These are phyloP conservation scores for Stegastes partitus DNA, from an alignment of 2,113 vertebrate genomes.

Conservation along the genomic window DNA sequence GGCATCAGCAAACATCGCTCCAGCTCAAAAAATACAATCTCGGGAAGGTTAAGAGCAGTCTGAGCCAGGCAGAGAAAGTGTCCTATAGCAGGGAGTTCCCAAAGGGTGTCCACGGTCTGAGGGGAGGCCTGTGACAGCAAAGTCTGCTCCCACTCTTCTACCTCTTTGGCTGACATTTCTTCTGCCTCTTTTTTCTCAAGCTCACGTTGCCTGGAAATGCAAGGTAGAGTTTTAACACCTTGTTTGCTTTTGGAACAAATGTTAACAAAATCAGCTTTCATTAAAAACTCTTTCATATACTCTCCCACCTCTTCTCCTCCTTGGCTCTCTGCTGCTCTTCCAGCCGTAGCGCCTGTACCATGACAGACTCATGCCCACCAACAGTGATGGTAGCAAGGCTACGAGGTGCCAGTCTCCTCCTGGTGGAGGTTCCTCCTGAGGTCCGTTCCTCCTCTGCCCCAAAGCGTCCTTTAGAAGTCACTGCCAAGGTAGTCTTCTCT, in stretches of 20 bases:
- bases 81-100: constrained; percentile 98
- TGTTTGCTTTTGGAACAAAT: constrained; percentile 7
- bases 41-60: constrained; percentile 94
- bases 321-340: constrained; percentile 95
- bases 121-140: constrained; percentile 91
- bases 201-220: constrained; percentile 89
- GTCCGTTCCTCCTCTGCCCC: constrained; percentile 91
- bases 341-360: constrained; percentile 93
- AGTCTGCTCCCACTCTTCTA: constrained; percentile 95
- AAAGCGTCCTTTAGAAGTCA: constrained; percentile 92
- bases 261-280: neutral
- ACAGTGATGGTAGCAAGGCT: constrained; percentile 89
- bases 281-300: constrained; percentile 1
- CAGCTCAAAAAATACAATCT: constrained; percentile 97
- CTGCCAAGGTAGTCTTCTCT: constrained; percentile 93
- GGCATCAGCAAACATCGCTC: constrained; percentile 98
- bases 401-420: constrained; percentile 89
- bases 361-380: constrained; percentile 91
- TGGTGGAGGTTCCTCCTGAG: constrained; percentile 87
- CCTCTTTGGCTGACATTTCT: constrained; percentile 94
- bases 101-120: constrained; percentile 90
- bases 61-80: constrained; percentile 99
- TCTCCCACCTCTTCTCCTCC: constrained; percentile 93
- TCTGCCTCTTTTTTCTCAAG: constrained; percentile 95
- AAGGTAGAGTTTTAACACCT: constrained; percentile 1